These are phyloP conservation scores for Pentalonia nigronervosa DNA, from an alignment of 1,140 invertebrate genomes.

Conservation along the genomic window DNA sequence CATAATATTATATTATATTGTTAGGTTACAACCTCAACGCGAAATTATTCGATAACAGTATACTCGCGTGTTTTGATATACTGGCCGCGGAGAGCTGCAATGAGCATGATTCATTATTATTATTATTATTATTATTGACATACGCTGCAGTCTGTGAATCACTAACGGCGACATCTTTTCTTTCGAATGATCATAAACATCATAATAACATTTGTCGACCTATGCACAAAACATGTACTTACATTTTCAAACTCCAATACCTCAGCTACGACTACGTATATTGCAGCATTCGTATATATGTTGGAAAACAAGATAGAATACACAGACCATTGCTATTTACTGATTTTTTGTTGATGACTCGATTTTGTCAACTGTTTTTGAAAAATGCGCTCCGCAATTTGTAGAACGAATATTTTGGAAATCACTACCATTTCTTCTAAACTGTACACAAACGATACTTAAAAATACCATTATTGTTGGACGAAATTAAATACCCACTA, in stretches of 20 bases:
- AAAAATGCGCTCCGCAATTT: background rate
- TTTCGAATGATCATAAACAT: background rate
- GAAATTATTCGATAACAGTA: background rate
- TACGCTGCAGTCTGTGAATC: background rate
- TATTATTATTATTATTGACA: no score
- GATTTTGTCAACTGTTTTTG: background rate
- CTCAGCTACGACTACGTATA: background rate
- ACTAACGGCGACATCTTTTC: background rate
- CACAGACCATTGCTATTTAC: no score
- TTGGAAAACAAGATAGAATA: background rate
- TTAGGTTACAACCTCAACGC: background rate
- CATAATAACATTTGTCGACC: background rate
- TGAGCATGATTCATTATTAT: background rate
- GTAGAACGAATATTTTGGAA: background rate
- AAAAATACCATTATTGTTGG: no score
- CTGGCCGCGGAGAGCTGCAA: background rate
- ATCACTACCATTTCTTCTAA: background rate
- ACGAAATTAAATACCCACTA: background rate
- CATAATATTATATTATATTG: background rate
- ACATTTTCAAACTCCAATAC: background rate
- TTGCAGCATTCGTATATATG: no score
- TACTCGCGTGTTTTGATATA: background rate
- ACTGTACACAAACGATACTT: background rate
- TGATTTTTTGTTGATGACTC: background rate
- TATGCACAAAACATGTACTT: background rate